Percentiles rank a stretch among this genome's conserved stretches.
phyloP scores from a whole-genome alignment of 2,113 vertebrate genomes.

The Hyaena hyaena region DNA sequence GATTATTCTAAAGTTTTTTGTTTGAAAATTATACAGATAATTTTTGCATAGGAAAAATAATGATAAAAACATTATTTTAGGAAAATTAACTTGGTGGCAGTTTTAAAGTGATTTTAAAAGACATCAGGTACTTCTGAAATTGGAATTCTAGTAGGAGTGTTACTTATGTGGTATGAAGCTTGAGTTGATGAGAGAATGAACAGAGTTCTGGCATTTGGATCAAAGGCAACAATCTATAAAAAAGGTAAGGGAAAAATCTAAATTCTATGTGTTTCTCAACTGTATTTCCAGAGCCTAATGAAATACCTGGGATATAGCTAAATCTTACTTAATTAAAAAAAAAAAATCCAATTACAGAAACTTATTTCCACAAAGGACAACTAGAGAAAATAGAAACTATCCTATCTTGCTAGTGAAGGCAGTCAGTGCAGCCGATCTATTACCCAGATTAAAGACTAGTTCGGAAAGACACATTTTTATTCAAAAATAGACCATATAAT shows the following conservation, averaged over 20 bases:
- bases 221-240: background rate
- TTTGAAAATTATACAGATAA: background rate
- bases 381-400: background rate
- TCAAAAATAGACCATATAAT: background rate
- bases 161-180: background rate
- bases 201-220: background rate
- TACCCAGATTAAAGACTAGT: background rate
- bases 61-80: background rate
- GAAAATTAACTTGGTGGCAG: background rate
- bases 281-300: background rate
- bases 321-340: background rate
- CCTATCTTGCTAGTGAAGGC: background rate
- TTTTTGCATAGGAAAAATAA: background rate
- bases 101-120: background rate
- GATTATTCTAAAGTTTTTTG: background rate
- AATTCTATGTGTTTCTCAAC: background rate
- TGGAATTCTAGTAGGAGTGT: background rate
- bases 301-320: background rate
- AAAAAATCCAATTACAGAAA: background rate
- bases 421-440: background rate
- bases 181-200: background rate
- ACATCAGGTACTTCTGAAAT: background rate
- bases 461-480: background rate
- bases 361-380: background rate
- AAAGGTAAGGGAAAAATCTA: background rate